Base-by-base conservation (phyloP, 2,113 vertebrate genomes). In the Uria lomvia region DNA sequence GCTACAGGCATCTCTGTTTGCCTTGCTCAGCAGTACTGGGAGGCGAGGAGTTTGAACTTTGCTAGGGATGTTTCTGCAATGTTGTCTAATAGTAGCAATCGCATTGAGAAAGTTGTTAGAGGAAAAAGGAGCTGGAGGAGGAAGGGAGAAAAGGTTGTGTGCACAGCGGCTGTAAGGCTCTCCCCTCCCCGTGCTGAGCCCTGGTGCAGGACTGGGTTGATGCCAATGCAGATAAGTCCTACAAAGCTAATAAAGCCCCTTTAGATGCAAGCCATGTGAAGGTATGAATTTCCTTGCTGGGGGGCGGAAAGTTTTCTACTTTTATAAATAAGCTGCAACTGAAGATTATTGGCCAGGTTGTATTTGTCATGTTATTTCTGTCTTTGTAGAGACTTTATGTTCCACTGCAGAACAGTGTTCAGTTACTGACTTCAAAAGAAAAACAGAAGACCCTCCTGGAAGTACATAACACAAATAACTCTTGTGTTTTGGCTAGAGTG, bases 361-460 rank as follows among this genome's bases (percentile, higher is more conserved):
- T 66, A 68, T 93, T 95, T 92, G 42, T 86, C 8, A 1, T 42
- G 50, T 88, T 88, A 30, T 67, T 96, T 94, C 73, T 73, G 66
- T 73, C 42, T 59, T 93, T 72, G 42, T 73, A 55, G 72, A 71
- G 60, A 59, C 30, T 71, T 71, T 40, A 24, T 78, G 56, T 87
- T 92, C 67, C 24, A 10, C 47, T 84, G 52, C 55, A 47, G 40
- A 70, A 77, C 2, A 3, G 24, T 63, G 43, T 91, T 92, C 42
- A 67, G 29, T 76, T 85, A 42, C 12, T 73, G 67, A 43, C 49
- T 78, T 91, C n/a, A 66, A 34, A 88, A 58, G 32, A 26, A 27
- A 66, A 80, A 15, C 34, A 66, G 42, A 89, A 88, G 52, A 87
- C 16, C 30, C 47, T 77, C n/a, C 32, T 86, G 42, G 38, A 60